Evolutionary conservation across 2,797 vertebrate genomes (phyloP).

Genomic region (Enteromius afrohamiltoni): DNA sequence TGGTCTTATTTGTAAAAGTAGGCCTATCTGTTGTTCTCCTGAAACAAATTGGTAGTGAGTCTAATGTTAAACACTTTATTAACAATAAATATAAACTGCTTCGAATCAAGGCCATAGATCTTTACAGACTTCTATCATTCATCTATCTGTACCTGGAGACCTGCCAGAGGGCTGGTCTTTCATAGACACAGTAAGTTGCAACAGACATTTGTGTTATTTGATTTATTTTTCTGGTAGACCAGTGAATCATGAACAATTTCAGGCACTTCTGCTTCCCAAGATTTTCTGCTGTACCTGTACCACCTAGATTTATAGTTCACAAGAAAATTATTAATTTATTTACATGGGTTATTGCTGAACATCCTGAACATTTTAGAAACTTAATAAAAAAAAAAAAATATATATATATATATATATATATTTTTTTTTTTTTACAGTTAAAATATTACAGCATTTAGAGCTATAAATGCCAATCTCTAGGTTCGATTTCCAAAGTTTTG

Average conservation of each 20-base stretch:
- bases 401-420: no score
- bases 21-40: not conserved
- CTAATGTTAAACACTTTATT: not conserved
- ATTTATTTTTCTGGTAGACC: conserved; percentile 16
- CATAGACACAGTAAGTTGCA: conserved; percentile 20
- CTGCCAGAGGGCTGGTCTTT: not conserved
- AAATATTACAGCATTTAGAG: not conserved
- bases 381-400: no score
- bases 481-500: not conserved
- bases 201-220: conserved; percentile 20
- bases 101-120: conserved; percentile 15
- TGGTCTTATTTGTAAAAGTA: not conserved
- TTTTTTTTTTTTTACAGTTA: not conserved
- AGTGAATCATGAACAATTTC: conserved; percentile 26
- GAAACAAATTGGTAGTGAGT: not conserved
- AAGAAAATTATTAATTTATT: not conserved
- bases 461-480: not conserved
- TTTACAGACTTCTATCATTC: conserved; percentile 19
- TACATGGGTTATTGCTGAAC: not conserved
- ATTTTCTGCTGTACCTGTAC: not conserved
- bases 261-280: conserved; percentile 8
- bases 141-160: conserved; percentile 23
- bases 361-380: not conserved
- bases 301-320: not conserved
- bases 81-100: conserved; percentile 17